Conservation (phyloP, 2,888 invertebrate species). For the Trichogramma dendrolimi region DNA sequence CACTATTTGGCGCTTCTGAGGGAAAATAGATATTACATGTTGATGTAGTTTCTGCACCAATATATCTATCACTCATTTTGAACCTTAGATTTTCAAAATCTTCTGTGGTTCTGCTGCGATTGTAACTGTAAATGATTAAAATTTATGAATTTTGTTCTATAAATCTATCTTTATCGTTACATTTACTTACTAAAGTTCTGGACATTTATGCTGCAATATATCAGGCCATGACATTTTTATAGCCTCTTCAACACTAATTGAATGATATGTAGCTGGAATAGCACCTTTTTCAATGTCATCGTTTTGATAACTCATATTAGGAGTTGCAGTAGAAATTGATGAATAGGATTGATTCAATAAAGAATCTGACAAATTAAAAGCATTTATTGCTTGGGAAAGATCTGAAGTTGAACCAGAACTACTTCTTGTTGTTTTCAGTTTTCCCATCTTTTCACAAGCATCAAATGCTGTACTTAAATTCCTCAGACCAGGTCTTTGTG, state of each 20-base stretch:
- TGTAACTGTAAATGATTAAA: conserved; percentile 60
- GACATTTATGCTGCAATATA: conserved; percentile 60
- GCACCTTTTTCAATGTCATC: conserved; percentile 22
- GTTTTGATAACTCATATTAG: conserved; percentile 18
- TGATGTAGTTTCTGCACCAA: conserved; percentile 73
- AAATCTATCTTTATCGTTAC: neutral
- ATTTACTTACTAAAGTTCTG: conserved; percentile 68
- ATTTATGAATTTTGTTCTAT: neutral
- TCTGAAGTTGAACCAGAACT: conserved; percentile 7
- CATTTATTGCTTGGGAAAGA: conserved; percentile 16
- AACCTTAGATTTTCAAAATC: conserved; percentile 65
- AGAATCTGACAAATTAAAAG: conserved; percentile 17
- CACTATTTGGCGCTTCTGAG: conserved; percentile 60
- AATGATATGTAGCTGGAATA: conserved; percentile 45
- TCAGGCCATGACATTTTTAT: conserved; percentile 59
- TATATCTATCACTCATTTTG: conserved; percentile 66
- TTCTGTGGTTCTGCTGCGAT: conserved; percentile 66
- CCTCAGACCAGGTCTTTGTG: conserved; percentile 21
- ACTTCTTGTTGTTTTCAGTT: conserved; percentile 14
- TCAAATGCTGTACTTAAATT: conserved; percentile 44
- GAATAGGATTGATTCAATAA: conserved; percentile 21
- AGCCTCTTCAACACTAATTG: conserved; percentile 47
- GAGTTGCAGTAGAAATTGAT: conserved; percentile 24
- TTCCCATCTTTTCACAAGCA: conserved; percentile 39
- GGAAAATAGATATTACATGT: conserved; percentile 60